phyloP scores from a whole-genome alignment of 30 jellyfish, hydroid and myxozoan genomes.

The Hydractinia echinata region DNA sequence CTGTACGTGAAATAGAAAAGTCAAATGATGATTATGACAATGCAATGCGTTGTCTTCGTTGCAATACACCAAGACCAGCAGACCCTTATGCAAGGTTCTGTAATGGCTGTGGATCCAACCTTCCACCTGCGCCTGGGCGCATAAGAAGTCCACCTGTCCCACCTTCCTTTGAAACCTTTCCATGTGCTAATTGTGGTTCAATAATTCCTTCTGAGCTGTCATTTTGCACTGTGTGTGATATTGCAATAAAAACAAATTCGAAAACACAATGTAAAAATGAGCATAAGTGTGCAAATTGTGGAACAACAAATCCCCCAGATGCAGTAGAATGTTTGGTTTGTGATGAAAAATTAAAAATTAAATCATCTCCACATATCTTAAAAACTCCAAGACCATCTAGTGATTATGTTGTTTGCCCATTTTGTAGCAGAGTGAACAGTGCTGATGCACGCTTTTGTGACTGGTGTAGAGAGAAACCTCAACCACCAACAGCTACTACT shows the following conservation, averaged over 20 bases:
- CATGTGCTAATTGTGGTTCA: slow-evolving; percentile 64
- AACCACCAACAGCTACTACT: slow-evolving; percentile 48
- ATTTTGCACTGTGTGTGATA: slow-evolving; percentile 62
- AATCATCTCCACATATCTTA: slow-evolving; percentile 1
- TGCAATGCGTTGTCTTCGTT: slow-evolving; percentile 50
- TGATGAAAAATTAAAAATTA: slow-evolving; percentile 29
- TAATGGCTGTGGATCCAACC: slow-evolving; percentile 67
- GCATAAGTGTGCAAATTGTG: slow-evolving; percentile 66
- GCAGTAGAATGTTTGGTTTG: slow-evolving; percentile 76
- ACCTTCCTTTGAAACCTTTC: slow-evolving; percentile 26
- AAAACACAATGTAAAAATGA: slow-evolving; percentile 19
- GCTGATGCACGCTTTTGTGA: slow-evolving; percentile 94
- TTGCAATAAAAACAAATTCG: slow-evolving; percentile 25
- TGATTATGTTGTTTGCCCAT: slow-evolving; percentile 72
- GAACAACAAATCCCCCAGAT: slow-evolving; percentile 62
- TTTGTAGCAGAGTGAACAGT: slow-evolving; percentile 75
- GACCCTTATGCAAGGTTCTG: slow-evolving; percentile 86
- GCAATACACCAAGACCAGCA: slow-evolving; percentile 66
- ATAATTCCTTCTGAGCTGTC: slow-evolving; percentile 52
- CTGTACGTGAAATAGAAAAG: background rate
- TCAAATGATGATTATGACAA: slow-evolving; percentile 9
- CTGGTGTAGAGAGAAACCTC: slow-evolving; percentile 92
- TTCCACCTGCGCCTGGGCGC: slow-evolving; percentile 70
- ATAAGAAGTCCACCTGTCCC: slow-evolving; percentile 4
- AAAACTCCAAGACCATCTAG: slow-evolving; percentile 78